Base-by-base conservation (phyloP, 2,888 invertebrate genomes). In the Drosophila anceps region DNA sequence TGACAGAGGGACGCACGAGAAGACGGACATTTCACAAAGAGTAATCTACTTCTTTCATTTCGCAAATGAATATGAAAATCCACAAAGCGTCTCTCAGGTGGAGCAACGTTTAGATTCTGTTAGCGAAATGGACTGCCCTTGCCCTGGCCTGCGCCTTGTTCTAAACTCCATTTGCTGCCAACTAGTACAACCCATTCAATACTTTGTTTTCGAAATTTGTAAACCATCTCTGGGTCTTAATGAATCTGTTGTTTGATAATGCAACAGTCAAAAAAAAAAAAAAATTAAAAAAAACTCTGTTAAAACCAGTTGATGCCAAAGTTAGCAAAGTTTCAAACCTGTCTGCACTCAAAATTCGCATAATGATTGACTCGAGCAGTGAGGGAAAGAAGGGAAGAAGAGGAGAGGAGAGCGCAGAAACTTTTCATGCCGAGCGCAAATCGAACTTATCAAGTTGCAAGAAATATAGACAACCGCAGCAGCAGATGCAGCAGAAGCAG, bases 171-270 rank as follows among this genome's bases (percentile, higher is more conserved):
- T n/a, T 10, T 37, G 18, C n/a, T 24, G 51, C 15, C 70, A 50
- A 44, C 24, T 24, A n/a, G n/a, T n/a, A 8, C 31, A n/a, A 12
- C 24, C 41, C 33, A 37, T 57, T 18, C 41, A 43, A 46, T 53
- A 60, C 43, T 62, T 72, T 53, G 62, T 65, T 66, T 43, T 55
- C 37, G 18, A 43, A 75, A 64, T 67, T 53, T 78, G 83, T 73
- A 84, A 79, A 59, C 83, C 74, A 78, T 79, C 71, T 82, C 78
- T 73, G 79, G 48, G 43, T 69, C 71, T 81, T 91, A 91, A 91
- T 91, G 91, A 91, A 84, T 81, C 79, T 81, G 90, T 79, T 84
- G 91, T 90, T 85, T 79, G 90, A 91, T 84, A 89, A 80, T 73
- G 75, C 61, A 46, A 15, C 48, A 31, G 39, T 33, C 51, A 69